Conservation (phyloP, 2,888 invertebrate genomes). For the Temnothorax unifasciatus region DNA sequence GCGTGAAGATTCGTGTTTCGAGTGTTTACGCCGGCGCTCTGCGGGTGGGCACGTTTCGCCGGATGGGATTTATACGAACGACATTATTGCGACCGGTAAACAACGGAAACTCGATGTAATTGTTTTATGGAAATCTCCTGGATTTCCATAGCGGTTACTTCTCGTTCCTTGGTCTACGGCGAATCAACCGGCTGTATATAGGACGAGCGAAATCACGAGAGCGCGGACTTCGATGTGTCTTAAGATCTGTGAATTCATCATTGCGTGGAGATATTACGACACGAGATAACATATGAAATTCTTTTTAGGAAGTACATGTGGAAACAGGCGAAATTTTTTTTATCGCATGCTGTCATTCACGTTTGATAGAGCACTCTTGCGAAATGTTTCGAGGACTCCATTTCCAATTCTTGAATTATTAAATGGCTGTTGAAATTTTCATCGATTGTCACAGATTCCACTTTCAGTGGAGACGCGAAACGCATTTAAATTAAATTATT, state of each 20-base stretch:
- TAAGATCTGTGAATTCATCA: constrained; percentile 4
- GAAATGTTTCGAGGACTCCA: constrained; percentile 18
- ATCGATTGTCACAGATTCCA: not conserved
- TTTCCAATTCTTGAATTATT: constrained; percentile 39
- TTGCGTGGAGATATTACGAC: not conserved
- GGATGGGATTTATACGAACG: constrained; percentile 56
- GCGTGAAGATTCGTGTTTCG: constrained; percentile 60
- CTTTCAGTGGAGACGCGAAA: not conserved
- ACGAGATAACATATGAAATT: not conserved
- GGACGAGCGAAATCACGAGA: not conserved
- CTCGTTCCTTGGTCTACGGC: constrained; percentile 2
- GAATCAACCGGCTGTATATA: not conserved
- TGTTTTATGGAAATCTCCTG: constrained; percentile 75
- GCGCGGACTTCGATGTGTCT: not conserved
- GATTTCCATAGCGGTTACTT: constrained; percentile 66
- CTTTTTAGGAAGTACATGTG: not conserved
- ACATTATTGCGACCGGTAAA: constrained; percentile 59
- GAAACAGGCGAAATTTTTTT: not conserved
- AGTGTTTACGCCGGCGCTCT: constrained; percentile 53
- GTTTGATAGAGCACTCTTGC: not conserved
- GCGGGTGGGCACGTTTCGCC: not conserved
- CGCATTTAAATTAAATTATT: constrained; percentile 29
- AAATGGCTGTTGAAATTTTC: constrained; percentile 19
- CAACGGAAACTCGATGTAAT: constrained; percentile 74
- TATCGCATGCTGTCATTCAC: not conserved